These are phyloP conservation scores for Eulithis testata DNA, from an alignment of 2,888 invertebrate genomes.

Conservation along the genomic window DNA sequence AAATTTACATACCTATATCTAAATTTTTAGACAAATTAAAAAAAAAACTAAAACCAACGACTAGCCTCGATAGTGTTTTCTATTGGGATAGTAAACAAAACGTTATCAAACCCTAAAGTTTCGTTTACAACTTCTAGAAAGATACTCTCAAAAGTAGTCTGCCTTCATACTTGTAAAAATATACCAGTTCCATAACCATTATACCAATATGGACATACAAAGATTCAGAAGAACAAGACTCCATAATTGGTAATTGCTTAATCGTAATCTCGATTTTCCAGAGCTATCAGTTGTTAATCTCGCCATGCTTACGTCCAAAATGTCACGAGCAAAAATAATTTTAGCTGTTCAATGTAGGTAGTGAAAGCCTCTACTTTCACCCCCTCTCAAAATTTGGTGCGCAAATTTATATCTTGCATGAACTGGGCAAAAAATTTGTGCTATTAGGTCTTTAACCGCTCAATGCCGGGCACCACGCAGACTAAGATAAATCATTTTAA, in stretches of 20 bases:
- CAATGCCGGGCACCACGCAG: slow-evolving; percentile 54
- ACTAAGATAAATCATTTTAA: slow-evolving; percentile 25
- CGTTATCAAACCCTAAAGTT: no score
- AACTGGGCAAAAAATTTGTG: slow-evolving; percentile 66
- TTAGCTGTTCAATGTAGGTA: slow-evolving; percentile 53
- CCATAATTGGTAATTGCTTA: slow-evolving; percentile 44
- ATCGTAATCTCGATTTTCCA: slow-evolving; percentile 39
- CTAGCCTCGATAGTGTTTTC: no score
- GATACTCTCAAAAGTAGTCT: background rate
- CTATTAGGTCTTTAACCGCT: slow-evolving; percentile 68
- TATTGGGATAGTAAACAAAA: no score
- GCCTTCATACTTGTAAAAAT: slow-evolving; percentile 15
- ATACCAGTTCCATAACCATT: slow-evolving; percentile 29
- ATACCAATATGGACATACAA: slow-evolving; percentile 21
- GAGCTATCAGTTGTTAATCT: slow-evolving; percentile 43
- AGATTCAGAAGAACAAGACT: slow-evolving; percentile 1
- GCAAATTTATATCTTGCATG: slow-evolving; percentile 72
- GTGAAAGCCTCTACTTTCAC: slow-evolving; percentile 78
- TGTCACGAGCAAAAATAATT: slow-evolving; percentile 45
- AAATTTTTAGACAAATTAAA: no score
- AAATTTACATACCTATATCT: no score
- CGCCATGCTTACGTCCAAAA: slow-evolving; percentile 35
- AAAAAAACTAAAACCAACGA: no score
- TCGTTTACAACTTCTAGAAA: no score
- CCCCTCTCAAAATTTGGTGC: slow-evolving; percentile 62